These are phyloP conservation scores for Sinocyclocheilus grahami DNA, from an alignment of 2,113 vertebrate species.

Conservation along the genomic window DNA sequence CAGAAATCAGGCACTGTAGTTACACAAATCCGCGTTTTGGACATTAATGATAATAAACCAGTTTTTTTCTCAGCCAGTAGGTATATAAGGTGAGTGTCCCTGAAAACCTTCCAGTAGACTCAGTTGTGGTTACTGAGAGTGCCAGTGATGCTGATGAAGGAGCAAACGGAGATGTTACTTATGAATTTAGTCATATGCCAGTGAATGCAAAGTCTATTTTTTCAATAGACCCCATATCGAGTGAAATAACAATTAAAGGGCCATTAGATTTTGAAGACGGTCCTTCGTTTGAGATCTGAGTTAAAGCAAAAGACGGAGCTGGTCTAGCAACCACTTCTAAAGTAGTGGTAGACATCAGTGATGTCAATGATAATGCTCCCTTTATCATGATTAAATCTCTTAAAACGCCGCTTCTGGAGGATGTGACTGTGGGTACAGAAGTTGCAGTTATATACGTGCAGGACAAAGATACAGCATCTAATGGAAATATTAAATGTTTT, in stretches of 20 bases:
- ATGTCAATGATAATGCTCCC: neutral
- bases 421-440: neutral
- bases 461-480: neutral
- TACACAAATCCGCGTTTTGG: conserved; percentile 34
- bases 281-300: neutral
- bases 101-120: conserved; percentile 20
- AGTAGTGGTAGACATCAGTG: neutral
- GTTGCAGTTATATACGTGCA: neutral
- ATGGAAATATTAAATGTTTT: neutral
- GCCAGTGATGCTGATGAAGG: conserved; percentile 41
- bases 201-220: neutral
- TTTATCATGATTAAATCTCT: neutral
- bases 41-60: conserved; percentile 43
- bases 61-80: conserved; percentile 18
- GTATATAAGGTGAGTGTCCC: conserved; percentile 39
- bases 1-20: neutral
- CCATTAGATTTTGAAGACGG: neutral
- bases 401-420: neutral
- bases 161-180: conserved; percentile 27
- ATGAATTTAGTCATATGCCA: conserved; percentile 32
- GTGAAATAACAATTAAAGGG: neutral
- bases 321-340: neutral
- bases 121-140: conserved; percentile 5
- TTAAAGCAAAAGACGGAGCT: conserved; percentile 3
- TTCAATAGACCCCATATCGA: neutral